These are phyloP conservation scores for Rattus rattus DNA, from an alignment of 2,113 vertebrate genomes.

Conservation along the genomic window DNA sequence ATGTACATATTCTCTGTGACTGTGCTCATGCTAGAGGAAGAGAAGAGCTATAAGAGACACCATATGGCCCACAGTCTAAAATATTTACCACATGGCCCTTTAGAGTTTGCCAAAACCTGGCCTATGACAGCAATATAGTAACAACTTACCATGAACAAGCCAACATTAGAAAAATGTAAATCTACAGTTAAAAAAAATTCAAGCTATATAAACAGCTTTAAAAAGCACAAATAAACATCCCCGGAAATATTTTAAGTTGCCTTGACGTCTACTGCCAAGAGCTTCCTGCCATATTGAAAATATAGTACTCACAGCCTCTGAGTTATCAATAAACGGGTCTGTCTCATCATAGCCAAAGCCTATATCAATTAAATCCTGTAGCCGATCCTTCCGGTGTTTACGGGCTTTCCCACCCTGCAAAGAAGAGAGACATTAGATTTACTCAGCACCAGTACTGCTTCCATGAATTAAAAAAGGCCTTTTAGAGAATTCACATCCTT, in stretches of 20 bases:
- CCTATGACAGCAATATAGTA: background rate
- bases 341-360: slow-evolving; percentile 98
- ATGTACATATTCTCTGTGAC: background rate
- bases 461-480: background rate
- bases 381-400: slow-evolving; percentile 95
- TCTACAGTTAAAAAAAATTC: background rate
- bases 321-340: slow-evolving; percentile 99
- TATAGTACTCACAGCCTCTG: slow-evolving; percentile 95
- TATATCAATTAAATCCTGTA: slow-evolving; percentile 99
- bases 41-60: background rate
- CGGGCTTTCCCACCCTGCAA: slow-evolving; percentile 90
- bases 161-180: background rate
- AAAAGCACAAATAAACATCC: slow-evolving; percentile 43
- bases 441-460: background rate
- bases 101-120: background rate
- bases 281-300: slow-evolving; percentile 70
- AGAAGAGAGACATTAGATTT: slow-evolving; percentile 60
- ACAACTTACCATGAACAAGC: background rate
- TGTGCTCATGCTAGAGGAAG: background rate
- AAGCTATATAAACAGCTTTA: background rate
- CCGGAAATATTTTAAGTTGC: slow-evolving; percentile 32
- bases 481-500: slow-evolving; percentile 39
- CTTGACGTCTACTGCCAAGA: slow-evolving; percentile 57
- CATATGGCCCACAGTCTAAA: background rate
- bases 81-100: background rate